Percentiles rank a stretch among this genome's conserved stretches.
These are phyloP conservation scores for Leptinotarsa peninsularis DNA, from an alignment of 2,888 invertebrate species.

Conservation along the genomic window DNA sequence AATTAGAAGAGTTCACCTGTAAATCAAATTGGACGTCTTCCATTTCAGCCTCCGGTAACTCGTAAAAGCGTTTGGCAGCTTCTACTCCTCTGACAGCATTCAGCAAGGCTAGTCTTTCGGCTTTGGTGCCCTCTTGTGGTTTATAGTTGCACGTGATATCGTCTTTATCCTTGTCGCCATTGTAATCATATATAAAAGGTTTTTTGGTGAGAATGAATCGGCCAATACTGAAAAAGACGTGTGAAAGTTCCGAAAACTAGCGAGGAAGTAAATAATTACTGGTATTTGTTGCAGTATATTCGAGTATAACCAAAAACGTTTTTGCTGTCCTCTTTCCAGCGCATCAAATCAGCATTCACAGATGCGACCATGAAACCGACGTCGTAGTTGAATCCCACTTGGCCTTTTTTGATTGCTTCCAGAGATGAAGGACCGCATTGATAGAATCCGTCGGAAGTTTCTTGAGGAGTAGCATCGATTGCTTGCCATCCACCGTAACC, in stretches of 20 bases:
- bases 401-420: conserved; percentile 82
- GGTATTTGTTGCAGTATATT: conserved; percentile 79
- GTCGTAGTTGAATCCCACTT: conserved; percentile 80
- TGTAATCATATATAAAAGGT: conserved; percentile 78
- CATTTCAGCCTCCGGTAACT: conserved; percentile 69
- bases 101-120: conserved; percentile 79
- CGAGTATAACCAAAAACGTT: conserved; percentile 75
- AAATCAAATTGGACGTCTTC: conserved; percentile 73
- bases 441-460: conserved; percentile 77
- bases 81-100: conserved; percentile 75
- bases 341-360: conserved; percentile 85
- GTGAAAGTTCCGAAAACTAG: background rate
- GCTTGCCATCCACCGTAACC: conserved; percentile 93
- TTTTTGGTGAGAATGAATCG: conserved; percentile 80
- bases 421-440: conserved; percentile 86
- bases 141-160: conserved; percentile 81
- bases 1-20: conserved; percentile 23
- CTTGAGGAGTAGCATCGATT: conserved; percentile 87
- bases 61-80: conserved; percentile 43
- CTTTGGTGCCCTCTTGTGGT: conserved; percentile 77
- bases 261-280: conserved; percentile 66
- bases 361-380: conserved; percentile 84
- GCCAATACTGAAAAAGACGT: conserved; percentile 73
- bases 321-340: conserved; percentile 79
- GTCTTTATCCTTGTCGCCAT: conserved; percentile 78